Base-by-base conservation (phyloP, 2,888 invertebrate genomes). In the Drosophila crucigera region DNA sequence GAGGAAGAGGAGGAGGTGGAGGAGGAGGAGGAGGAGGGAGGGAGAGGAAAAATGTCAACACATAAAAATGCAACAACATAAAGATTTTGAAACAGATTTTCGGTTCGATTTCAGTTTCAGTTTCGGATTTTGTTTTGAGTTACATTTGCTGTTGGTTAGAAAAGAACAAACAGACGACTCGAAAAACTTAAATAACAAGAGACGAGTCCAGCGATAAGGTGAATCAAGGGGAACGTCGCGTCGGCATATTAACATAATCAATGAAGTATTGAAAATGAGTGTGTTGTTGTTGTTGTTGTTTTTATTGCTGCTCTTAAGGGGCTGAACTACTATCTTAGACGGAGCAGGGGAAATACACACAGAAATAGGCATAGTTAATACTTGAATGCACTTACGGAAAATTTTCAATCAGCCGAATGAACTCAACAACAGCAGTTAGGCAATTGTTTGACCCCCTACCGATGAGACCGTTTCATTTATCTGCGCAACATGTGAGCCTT, bases 191-290 rank as follows among this genome's bases (percentile, higher is more conserved):
- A 66, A 67, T 54, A 65, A 76, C 39, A 49, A 58, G 53, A 65
- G 43, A 22, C 16, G 67, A 66, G 68, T 66, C 22, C 71, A 68
- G 68, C 67, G 78, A 80, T 78, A 80, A 78, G 72, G 76, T 72
- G 61, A 65, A 65, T 65, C 50, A 68, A 72, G 58, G 60, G 63
- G 52, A 65, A 74, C 75, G 58, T 31, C 16, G 58, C 47, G 65
- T 63, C 55, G 62, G 52, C 68, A 63, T 87, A 87, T 86, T 90
- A 88, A 78, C 90, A 86, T 90, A 90, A 88, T 90, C 90, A 83
- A 90, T 88, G 85, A 81, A 77, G 64, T 82, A 81, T 78, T 66
- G 39, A 66, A 74, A 56, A 39, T 19, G 62, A 49, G 33, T 22
- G 37, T 19, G 30, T 53, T 14, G 35, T 37, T 53, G 11, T 58